phyloP scores from a whole-genome alignment of 2,797 vertebrate genomes.

The Myotis pilosus region DNA sequence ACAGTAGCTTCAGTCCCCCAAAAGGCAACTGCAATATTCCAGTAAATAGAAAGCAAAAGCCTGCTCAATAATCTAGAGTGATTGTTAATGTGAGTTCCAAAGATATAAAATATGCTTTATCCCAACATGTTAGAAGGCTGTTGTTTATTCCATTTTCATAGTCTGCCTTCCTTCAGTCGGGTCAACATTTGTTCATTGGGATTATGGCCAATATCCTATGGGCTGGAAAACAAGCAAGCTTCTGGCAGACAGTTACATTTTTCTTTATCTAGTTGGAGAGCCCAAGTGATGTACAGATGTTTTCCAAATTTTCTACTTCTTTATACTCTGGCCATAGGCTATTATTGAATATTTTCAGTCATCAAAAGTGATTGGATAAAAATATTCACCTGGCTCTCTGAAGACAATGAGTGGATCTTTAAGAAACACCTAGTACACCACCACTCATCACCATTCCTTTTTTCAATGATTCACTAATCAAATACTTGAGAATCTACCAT shows the following conservation, averaged over 20 bases:
- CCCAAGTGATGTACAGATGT: slow-evolving; percentile 43
- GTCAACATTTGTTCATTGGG: slow-evolving; percentile 61
- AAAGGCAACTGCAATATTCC: slow-evolving; percentile 26
- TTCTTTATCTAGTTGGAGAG: slow-evolving; percentile 45
- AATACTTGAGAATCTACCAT: not conserved
- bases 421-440: not conserved
- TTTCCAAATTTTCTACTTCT: slow-evolving; percentile 52
- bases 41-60: slow-evolving; percentile 39
- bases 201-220: slow-evolving; percentile 46
- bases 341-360: slow-evolving; percentile 5
- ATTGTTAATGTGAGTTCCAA: slow-evolving; percentile 54
- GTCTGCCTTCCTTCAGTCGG: slow-evolving; percentile 34
- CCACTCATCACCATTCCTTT: not conserved
- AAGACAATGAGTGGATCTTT: slow-evolving; percentile 19
- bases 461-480: slow-evolving; percentile 6
- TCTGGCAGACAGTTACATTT: slow-evolving; percentile 26
- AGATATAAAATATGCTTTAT: slow-evolving; percentile 56
- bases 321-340: not conserved
- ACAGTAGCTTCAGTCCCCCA: slow-evolving; percentile 16
- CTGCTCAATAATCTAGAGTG: slow-evolving; percentile 45
- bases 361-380: not conserved
- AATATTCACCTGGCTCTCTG: not conserved
- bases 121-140: slow-evolving; percentile 63
- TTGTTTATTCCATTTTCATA: slow-evolving; percentile 62
- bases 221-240: slow-evolving; percentile 65